Percentiles rank a stretch among this genome's conserved stretches.
Conservation (phyloP, 2,888 invertebrate genomes). For the Pyrrhosoma nymphula region DNA sequence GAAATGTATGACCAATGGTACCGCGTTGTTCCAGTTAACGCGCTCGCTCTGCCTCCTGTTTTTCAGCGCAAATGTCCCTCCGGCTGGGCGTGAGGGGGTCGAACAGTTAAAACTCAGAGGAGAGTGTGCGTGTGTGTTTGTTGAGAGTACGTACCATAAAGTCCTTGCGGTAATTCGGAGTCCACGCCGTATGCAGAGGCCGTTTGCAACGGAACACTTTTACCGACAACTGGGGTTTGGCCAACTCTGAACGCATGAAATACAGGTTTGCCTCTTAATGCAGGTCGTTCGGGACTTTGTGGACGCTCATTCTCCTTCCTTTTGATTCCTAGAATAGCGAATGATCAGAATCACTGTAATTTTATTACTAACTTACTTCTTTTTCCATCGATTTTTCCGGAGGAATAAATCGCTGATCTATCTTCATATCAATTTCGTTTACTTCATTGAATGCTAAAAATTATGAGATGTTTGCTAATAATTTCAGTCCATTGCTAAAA, state of each 20-base stretch:
- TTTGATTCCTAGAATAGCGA: background rate
- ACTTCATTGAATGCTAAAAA: too few relatives aligned
- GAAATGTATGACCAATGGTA: slow-evolving; percentile 16
- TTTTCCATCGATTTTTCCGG: too few relatives aligned
- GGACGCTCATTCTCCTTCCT: background rate
- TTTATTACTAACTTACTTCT: background rate
- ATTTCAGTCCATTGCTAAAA: too few relatives aligned
- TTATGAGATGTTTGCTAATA: too few relatives aligned
- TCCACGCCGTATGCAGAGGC: background rate
- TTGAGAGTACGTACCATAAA: background rate
- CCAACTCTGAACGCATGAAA: background rate
- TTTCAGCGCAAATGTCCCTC: background rate
- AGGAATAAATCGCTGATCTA: too few relatives aligned
- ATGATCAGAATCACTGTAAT: background rate
- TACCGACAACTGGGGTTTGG: slow-evolving; percentile 3
- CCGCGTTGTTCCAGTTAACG: background rate
- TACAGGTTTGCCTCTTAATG: background rate
- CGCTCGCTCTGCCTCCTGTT: background rate
- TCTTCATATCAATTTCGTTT: too few relatives aligned
- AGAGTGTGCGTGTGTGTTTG: background rate
- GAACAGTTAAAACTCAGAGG: background rate
- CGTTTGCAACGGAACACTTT: background rate
- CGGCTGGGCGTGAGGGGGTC: background rate
- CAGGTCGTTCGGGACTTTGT: background rate
- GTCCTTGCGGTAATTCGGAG: background rate